Evolutionary conservation across 1,140 invertebrate species (phyloP), one percentile per base, ranked within the genome.

Genomic region (Hylaeus volcanicus): DNA sequence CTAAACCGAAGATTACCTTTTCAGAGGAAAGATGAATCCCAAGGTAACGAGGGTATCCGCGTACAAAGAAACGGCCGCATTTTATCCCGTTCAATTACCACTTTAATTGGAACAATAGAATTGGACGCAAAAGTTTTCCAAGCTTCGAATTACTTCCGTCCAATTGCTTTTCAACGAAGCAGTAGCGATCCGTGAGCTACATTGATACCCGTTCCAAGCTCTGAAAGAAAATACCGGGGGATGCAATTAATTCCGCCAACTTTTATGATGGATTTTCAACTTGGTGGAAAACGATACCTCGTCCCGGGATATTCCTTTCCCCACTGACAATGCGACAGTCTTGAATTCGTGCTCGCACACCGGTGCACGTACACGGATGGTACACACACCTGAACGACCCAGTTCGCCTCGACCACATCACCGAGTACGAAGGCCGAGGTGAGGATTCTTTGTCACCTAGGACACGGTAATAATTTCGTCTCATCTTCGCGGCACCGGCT

Each of bases 401-500:
- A 75, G 71, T 80, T 80, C 41, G 71, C 76, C 76, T 79, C 76
- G 76, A 55, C 76, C 77, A 53, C 70, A 43, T 74, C 70, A 65
- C 69, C 51, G 58, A 63, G 61, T 43, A 74, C 72, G 77, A 80
- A 80, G 78, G 78, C 78, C 78, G 78, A 80, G 72, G 78, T 80
- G 64, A 80, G 78, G 72, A 80, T 75, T 75, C 78, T 80, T 75
- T 80, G 78, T 80, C 72, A 75, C 72, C 72, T 68, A 68, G 78
- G 72, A 66, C 55, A 68, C 78, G 78, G 78, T 75, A 60, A 80
- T 80, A 80, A 80, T 80, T 80, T 68, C 61, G 77, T 80, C 64
- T 75, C 78, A 15, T 66, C 78, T 80, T 79, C 78, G 0, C 72
- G 37, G 39, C 3, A 15, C 26, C 43, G 14, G 1, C 56, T 68